Evolutionary conservation across 2,113 vertebrate species (phyloP).

Genomic region (Puffinus mauretanicus): DNA sequence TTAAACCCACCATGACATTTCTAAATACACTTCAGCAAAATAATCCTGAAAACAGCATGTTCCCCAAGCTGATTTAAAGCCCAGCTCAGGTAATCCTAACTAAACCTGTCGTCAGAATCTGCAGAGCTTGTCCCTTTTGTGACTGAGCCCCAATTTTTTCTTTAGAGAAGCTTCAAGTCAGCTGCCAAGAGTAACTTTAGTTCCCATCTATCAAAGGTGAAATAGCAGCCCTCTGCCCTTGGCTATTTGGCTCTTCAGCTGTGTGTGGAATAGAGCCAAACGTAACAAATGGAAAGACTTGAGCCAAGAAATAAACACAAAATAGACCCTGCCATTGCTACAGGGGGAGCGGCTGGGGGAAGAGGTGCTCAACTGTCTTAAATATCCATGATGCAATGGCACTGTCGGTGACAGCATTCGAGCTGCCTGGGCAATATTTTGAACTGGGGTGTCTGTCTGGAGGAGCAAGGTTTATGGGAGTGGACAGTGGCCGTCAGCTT

Average conservation of each 20-base stretch:
- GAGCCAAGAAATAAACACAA: constrained; percentile 37
- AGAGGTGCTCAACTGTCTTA: background rate
- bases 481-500: background rate
- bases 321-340: background rate
- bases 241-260: constrained; percentile 29
- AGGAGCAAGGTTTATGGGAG: background rate
- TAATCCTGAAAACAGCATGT: background rate
- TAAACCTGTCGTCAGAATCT: background rate
- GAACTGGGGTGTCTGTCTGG: background rate
- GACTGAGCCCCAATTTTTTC: background rate
- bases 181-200: constrained; percentile 29
- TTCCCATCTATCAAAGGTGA: constrained; percentile 38
- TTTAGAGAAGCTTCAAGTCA: background rate
- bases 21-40: background rate
- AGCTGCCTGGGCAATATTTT: background rate
- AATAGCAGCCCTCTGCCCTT: constrained; percentile 49
- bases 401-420: accelerated
- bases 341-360: background rate
- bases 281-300: background rate
- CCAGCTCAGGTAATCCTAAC: background rate
- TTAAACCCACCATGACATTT: background rate
- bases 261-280: background rate
- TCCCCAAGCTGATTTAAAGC: background rate
- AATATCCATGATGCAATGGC: background rate
- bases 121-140: background rate